Evolutionary conservation across 2,797 vertebrate genomes (phyloP).

Genomic region (Pantherophis alleghaniensis): DNA sequence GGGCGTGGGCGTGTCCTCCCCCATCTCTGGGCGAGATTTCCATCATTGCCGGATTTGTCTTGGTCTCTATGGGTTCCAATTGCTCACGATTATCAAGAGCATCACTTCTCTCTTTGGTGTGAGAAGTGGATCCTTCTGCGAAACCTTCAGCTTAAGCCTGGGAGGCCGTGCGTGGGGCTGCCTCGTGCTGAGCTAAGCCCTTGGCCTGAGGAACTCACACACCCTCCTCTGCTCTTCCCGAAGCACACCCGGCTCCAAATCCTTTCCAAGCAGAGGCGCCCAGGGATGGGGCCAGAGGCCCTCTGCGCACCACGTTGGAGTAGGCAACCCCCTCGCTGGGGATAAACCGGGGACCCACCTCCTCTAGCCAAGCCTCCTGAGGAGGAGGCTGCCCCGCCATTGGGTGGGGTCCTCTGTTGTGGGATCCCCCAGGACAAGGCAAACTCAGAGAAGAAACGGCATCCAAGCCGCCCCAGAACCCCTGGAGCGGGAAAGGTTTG

Average conservation of each 20-base stretch:
- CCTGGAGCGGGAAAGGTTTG: not conserved
- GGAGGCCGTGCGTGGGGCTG: rapidly evolving
- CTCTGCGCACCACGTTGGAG: not conserved
- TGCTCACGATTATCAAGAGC: not conserved
- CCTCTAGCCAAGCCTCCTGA: not conserved
- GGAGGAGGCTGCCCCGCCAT: not conserved
- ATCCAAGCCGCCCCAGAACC: not conserved
- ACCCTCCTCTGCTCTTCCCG: not conserved
- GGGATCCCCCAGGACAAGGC: not conserved
- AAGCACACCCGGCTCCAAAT: not conserved
- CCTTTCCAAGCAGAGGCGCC: too few species aligned
- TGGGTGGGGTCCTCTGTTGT: not conserved
- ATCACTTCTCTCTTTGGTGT: not conserved
- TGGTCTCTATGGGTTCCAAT: not conserved
- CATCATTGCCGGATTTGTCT: not conserved
- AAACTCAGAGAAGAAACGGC: not conserved
- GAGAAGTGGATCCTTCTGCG: not conserved
- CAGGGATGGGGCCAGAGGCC: not conserved
- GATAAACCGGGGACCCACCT: not conserved
- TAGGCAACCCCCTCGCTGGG: not conserved
- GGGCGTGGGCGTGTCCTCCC: not conserved
- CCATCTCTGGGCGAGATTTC: not conserved
- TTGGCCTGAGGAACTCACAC: not conserved
- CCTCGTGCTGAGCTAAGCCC: not conserved
- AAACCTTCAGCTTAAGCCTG: not conserved